A percentile compares a stretch with the other conserved stretches of the same genome.
phyloP scores from a whole-genome alignment of 2,113 vertebrate species.

The Mesocricetus auratus region DNA sequence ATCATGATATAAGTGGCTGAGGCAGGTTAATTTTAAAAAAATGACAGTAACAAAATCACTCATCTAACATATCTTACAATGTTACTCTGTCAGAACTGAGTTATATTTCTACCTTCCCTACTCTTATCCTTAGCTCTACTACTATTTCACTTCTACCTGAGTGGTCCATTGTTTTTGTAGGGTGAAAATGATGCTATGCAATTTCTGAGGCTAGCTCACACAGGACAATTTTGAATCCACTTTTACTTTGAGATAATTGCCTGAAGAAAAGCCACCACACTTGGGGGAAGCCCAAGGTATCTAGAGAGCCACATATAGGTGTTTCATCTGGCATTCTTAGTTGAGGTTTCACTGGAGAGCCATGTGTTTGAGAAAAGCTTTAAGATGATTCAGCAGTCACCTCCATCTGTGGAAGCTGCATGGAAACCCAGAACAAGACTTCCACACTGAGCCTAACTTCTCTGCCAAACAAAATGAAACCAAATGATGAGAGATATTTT shows the following conservation, averaged over 20 bases:
- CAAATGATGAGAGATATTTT: slow-evolving; percentile 4
- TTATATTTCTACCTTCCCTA: not conserved
- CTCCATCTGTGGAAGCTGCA: not conserved
- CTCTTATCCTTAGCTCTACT: not conserved
- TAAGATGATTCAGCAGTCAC: not conserved
- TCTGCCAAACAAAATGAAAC: slow-evolving; percentile 23
- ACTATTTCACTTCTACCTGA: too few species aligned
- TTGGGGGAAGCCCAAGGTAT: not conserved
- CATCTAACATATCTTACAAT: not conserved
- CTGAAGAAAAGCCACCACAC: too few species aligned
- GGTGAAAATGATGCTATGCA: not conserved
- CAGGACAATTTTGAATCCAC: not conserved
- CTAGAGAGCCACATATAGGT: not conserved
- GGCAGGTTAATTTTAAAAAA: not conserved
- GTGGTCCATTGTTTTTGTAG: not conserved
- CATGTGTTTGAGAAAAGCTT: not conserved
- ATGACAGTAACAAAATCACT: not conserved
- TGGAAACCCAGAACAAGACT: not conserved
- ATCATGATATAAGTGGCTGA: not conserved
- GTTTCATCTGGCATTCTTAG: not conserved
- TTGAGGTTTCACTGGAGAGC: not conserved
- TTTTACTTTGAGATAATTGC: not conserved
- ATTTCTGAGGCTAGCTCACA: not conserved
- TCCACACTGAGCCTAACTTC: not conserved
- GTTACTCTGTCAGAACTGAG: not conserved